Base-by-base conservation (phyloP, 1,140 invertebrate species). In the Apolygus lucorum region DNA sequence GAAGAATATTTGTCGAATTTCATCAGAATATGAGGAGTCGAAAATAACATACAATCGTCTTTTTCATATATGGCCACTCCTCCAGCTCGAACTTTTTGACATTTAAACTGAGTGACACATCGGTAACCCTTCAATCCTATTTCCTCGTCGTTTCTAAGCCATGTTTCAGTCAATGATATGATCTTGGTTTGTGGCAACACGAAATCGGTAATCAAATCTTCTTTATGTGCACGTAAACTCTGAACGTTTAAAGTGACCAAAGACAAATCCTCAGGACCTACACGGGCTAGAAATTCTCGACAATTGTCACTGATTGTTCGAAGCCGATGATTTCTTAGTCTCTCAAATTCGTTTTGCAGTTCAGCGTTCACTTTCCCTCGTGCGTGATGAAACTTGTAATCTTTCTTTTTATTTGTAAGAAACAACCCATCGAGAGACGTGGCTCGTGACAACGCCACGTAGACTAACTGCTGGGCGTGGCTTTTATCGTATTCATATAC, bases 381-480 rank as follows among this genome's bases (percentile, higher is more conserved):
- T 49, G 34, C 34, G 17, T 49, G 34, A 49, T 49, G 34, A 17
- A 49, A 49, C 34, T 8, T 49, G 17, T 49, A 17, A 17, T 49
- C 34, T 17, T 49, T 49, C 8, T 49, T 49, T 49, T 70, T 74
- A 49, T 49, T 49, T 49, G 34, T 49, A 11, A 49, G 34, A 17
- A 49, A 62, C 28, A 77, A 75, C 24, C 71, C 71, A 71, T 77
- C 72, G n/a, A 76, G 72, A 63, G 29, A 76, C 28, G 77, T 76
- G 14, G 76, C 75, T n/a, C 74, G 73, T 70, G 75, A 75, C 22
- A 77, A 68, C n/a, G 76, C 77, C 66, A 77, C 75, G 72, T 77
- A 78, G 52, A 77, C 70, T 14, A 77, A 65, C 68, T 73, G 26
- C 52, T 74, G 74, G 34, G 68, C 27, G 70, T 77, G 76, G 70